phyloP scores from a whole-genome alignment of 1,140 invertebrate species.

The Eupristina koningsbergeri region DNA sequence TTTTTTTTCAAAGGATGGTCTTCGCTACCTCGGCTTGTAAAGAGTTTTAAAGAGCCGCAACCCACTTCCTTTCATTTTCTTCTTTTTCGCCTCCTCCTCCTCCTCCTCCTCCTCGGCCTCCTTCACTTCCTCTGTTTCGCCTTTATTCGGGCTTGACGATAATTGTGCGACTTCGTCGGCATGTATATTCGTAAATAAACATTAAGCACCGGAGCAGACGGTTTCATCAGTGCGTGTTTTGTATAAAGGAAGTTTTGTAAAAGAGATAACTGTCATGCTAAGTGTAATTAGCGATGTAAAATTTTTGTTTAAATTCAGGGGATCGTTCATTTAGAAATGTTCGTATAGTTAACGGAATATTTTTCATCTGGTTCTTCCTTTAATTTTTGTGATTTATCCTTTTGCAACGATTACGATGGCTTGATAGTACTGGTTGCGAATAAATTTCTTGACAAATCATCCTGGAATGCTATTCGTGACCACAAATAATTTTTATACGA shows the following conservation, averaged over 20 bases:
- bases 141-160: constrained; percentile 37
- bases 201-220: not conserved
- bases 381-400: no score
- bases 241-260: constrained; percentile 16
- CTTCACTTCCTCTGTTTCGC: constrained; percentile 8
- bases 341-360: not conserved
- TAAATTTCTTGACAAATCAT: no score
- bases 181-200: constrained; percentile 18
- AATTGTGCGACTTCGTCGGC: constrained; percentile 31
- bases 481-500: no score
- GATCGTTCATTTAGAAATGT: not conserved
- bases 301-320: not conserved
- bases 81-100: not conserved
- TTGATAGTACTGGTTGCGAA: no score
- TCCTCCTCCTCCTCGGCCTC: not conserved
- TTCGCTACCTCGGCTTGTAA: constrained; percentile 21
- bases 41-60: constrained; percentile 46
- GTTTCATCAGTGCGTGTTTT: not conserved
- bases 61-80: constrained; percentile 30
- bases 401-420: no score
- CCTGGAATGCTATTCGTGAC: no score
- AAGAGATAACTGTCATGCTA: constrained; percentile 2
- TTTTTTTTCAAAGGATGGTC: not conserved
- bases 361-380: not conserved
- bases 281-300: constrained; percentile 20